Evolutionary conservation across 2,888 invertebrate genomes (phyloP).

Genomic region (Macaria liturata): DNA sequence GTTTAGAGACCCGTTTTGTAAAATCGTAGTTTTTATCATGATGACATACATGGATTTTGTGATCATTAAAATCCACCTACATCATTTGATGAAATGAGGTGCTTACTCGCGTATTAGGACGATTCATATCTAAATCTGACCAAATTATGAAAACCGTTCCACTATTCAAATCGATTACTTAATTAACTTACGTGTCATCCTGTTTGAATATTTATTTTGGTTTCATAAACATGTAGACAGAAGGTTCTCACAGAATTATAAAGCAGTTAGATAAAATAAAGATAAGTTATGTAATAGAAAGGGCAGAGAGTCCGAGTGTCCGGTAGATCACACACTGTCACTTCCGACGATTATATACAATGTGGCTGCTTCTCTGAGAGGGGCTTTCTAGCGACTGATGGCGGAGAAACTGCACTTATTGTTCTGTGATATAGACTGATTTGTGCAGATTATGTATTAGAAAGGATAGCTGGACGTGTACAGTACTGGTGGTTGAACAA

Average conservation of each 20-base stretch:
- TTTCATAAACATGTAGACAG: constrained; percentile 5
- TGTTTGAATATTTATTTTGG: constrained; percentile 22
- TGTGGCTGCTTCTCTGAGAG: background rate
- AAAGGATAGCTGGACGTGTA: no score
- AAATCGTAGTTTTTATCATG: background rate
- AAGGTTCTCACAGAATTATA: constrained; percentile 18
- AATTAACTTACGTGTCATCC: constrained; percentile 13
- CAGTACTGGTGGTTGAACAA: no score
- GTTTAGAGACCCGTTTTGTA: constrained; percentile 20
- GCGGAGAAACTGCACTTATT: constrained; percentile 19
- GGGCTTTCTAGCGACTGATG: constrained; percentile 31
- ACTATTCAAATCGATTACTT: constrained; percentile 5
- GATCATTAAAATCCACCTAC: no score
- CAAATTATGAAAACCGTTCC: background rate
- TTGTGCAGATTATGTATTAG: no score
- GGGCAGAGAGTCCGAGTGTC: constrained; percentile 10
- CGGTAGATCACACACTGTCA: constrained; percentile 28
- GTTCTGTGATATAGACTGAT: background rate
- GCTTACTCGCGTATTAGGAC: background rate
- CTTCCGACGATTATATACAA: constrained; percentile 30
- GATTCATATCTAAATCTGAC: background rate
- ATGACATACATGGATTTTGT: background rate
- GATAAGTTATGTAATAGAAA: constrained; percentile 23
- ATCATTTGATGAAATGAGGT: no score
- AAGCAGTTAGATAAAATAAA: constrained; percentile 1